Base-by-base conservation (phyloP, 1,140 invertebrate genomes). In the Copidosoma floridanum region DNA sequence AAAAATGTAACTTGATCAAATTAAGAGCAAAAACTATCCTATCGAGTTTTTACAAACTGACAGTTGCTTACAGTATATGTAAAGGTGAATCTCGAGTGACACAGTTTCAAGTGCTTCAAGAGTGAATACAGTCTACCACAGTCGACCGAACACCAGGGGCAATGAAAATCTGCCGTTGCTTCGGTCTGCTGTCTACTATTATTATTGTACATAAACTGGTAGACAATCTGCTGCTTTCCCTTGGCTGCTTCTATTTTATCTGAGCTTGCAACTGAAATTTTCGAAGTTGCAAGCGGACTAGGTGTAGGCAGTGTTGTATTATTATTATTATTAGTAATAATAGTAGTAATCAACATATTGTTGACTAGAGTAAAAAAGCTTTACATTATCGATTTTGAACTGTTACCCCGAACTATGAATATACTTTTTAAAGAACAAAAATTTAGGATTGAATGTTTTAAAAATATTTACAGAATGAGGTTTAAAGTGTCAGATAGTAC, bases 141-240 rank as follows among this genome's bases (percentile, higher is more conserved):
- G 74, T 97, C 91, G 7, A 97, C 79, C 1, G 89, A 92, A 74
- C 95, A 98, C 95, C 95, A 98, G 2, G 95, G 94, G 77, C 95
- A 98, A 66, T 91, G 88, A 12, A 96, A 82, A 80, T 97, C 94
- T 69, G 94, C 90, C 37, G 92, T 88, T 20, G 94, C 92, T 79
- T 97, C 94, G 1, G 94, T 98, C 79, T 96, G 94, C 75, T 97
- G 95, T 26, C 94, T 83, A 32, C 91, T 93, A 74, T 95, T 95
- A 75, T 95, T 96, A 76, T 95, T 95, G 72, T 96, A 97, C 59
- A 95, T 85, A 81, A 98, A 97, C 79, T 97, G 94, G 81, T 97
- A 98, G 59, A 95, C 91, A 56, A 97, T 92, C 79, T 92, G 89
- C 29, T 73, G 76, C 11, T 70, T 72, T 57, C 61, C 63, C 79